A percentile compares a stretch with the other conserved stretches of the same genome.
Conservation (phyloP, 2,113 vertebrate genomes). For the Aleadryas rufinucha region DNA sequence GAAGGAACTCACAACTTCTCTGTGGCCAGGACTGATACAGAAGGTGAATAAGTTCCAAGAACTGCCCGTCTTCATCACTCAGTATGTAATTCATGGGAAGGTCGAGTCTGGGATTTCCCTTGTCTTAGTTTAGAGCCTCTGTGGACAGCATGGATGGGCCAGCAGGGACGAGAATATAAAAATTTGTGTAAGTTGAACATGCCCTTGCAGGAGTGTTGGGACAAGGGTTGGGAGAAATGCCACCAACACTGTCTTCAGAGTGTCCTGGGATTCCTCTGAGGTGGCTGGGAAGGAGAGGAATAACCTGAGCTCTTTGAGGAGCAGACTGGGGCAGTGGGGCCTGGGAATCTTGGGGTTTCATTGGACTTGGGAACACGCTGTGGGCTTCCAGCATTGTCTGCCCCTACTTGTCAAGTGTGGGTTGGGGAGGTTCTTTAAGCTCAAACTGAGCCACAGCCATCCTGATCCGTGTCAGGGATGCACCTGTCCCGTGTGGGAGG, state of each 20-base stretch:
- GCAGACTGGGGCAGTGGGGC: not conserved
- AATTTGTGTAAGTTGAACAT: fast-evolving
- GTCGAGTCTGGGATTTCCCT: fast-evolving
- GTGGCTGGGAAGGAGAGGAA: not conserved
- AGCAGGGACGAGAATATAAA: not conserved
- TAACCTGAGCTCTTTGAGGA: not conserved
- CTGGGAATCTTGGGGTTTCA: not conserved
- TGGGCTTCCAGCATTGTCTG: fast-evolving
- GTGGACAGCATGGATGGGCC: not conserved
- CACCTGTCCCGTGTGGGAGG: fast-evolving
- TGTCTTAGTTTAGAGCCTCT: not conserved
- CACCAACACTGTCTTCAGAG: no score
- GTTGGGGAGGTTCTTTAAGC: not conserved
- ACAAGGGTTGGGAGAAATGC: not conserved
- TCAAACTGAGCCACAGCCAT: not conserved
- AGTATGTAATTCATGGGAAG: fast-evolving
- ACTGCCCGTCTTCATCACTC: not conserved
- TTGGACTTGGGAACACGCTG: not conserved
- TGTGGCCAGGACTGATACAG: not conserved
- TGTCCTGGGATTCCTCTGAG: not conserved
- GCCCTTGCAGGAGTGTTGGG: not conserved
- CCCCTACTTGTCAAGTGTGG: no score
- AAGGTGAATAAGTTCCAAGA: not conserved
- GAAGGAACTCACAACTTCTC: fast-evolving
- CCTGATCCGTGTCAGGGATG: fast-evolving